Evolutionary conservation across 2,888 invertebrate species (phyloP).

Genomic region (Oligia fasciuncula): DNA sequence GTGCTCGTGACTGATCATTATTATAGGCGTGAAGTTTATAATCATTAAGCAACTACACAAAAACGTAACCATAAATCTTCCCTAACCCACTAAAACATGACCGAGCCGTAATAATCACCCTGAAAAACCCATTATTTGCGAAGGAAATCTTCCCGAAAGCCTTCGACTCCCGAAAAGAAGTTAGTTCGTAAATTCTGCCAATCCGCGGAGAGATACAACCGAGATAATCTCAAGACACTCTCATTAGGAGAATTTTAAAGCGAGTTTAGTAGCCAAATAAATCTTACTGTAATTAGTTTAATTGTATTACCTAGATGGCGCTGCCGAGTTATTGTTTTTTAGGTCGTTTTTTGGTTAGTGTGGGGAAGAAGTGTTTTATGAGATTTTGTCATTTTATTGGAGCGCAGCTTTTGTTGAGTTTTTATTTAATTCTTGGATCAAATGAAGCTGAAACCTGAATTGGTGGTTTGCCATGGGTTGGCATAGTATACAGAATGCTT

Average conservation of each 20-base stretch:
- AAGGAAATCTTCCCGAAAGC: conserved; percentile 33
- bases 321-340: conserved; percentile 38
- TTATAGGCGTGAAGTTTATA: background rate
- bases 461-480: no score
- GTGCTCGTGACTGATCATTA: background rate
- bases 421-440: background rate
- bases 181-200: conserved; percentile 49
- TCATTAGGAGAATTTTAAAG: conserved; percentile 63
- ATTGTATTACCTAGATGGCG: conserved; percentile 56
- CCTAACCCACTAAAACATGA: conserved; percentile 29
- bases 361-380: background rate
- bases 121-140: conserved; percentile 31
- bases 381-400: conserved; percentile 28
- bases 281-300: conserved; percentile 64
- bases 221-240: conserved; percentile 58
- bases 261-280: conserved; percentile 62
- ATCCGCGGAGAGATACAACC: conserved; percentile 53
- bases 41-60: conserved; percentile 1
- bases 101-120: conserved; percentile 39
- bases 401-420: background rate
- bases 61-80: conserved; percentile 13
- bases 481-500: background rate
- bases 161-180: conserved; percentile 27
- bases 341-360: conserved; percentile 3
- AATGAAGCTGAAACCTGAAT: background rate